phyloP scores from a whole-genome alignment of 2,113 vertebrate genomes.

The Chiloscyllium plagiosum region DNA sequence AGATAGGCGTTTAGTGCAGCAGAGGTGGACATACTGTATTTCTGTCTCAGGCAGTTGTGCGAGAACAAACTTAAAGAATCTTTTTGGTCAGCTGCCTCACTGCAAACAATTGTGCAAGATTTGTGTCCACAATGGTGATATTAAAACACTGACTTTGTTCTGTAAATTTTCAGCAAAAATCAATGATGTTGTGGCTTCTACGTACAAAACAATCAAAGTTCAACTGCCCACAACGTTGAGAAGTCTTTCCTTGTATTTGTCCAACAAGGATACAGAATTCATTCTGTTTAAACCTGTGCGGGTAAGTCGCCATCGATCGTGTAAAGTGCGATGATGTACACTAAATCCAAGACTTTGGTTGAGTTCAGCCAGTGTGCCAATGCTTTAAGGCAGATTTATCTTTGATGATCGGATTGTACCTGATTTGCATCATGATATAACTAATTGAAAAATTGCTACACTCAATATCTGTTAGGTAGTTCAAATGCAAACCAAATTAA shows the following conservation, averaged over 20 bases:
- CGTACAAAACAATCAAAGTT: conserved; percentile 85
- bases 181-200: conserved; percentile 78
- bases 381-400: neutral
- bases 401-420: neutral
- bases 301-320: conserved; percentile 62
- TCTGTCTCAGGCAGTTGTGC: neutral
- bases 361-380: neutral
- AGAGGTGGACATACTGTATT: neutral
- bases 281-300: conserved; percentile 94
- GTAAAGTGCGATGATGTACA: conserved; percentile 23
- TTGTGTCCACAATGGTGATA: neutral
- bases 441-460: neutral
- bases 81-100: neutral
- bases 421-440: too few species aligned
- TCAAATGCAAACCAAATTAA: neutral
- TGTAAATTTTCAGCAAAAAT: conserved; percentile 78
- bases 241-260: conserved; percentile 91
- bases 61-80: neutral
- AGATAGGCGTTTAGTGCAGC: neutral
- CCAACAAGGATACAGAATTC: conserved; percentile 94
- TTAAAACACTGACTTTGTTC: neutral
- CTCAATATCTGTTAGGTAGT: neutral
- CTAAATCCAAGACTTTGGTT: neutral
- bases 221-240: conserved; percentile 82
- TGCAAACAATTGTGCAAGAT: neutral